Conservation (phyloP, 2,797 vertebrate species). For the Prionace glauca region DNA sequence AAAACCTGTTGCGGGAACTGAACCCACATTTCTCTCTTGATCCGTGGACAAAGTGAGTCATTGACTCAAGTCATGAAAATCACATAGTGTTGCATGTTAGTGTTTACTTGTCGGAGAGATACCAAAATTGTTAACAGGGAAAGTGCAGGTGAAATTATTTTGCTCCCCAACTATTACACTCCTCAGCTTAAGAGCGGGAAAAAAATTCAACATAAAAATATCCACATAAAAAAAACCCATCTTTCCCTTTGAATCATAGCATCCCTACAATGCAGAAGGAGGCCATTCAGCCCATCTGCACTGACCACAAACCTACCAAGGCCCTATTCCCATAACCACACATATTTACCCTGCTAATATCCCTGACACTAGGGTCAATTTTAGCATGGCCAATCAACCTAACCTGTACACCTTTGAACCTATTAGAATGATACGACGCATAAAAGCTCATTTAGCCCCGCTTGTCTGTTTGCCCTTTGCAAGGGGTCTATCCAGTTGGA, state of each 20-base stretch:
- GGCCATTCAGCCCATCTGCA: too few species aligned
- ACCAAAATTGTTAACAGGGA: not conserved
- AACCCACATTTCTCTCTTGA: not conserved
- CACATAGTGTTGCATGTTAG: not conserved
- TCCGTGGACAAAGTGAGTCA: not conserved
- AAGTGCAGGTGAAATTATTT: not conserved
- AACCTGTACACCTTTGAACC: too few species aligned
- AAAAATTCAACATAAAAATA: not conserved
- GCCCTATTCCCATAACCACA: too few species aligned
- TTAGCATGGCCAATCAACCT: too few species aligned
- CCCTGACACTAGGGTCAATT: too few species aligned
- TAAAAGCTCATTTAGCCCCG: not conserved
- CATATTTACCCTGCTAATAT: too few species aligned
- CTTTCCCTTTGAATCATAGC: not conserved
- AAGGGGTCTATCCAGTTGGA: not conserved
- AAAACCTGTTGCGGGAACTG: not conserved
- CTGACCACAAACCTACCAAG: too few species aligned
- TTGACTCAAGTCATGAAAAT: not conserved
- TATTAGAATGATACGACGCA: not conserved
- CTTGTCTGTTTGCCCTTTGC: too few species aligned
- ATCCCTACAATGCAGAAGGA: too few species aligned
- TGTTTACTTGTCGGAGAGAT: not conserved
- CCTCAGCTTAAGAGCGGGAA: not conserved
- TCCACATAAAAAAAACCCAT: not conserved
- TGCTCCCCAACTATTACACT: not conserved